Percentiles rank a stretch among this genome's conserved stretches.
phyloP scores from a whole-genome alignment of 2,888 invertebrate species.

The Drosophila ochracea region DNA sequence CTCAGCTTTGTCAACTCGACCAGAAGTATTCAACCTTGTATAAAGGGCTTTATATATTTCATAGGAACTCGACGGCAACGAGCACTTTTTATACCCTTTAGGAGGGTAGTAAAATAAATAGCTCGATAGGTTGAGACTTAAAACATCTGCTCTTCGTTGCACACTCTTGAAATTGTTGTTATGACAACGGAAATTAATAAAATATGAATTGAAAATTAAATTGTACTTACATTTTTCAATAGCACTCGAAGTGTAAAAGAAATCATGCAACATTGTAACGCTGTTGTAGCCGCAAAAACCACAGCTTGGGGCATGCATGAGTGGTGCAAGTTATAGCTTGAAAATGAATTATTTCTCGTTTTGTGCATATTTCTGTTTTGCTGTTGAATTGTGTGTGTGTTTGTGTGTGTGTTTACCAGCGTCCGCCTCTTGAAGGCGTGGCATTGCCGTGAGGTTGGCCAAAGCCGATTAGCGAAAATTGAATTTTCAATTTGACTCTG shows the following conservation, averaged over 20 bases:
- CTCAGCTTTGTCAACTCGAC: not conserved
- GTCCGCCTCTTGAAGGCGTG: constrained; percentile 32
- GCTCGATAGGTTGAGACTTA: not conserved
- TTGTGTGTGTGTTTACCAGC: constrained; percentile 1
- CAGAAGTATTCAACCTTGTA: not conserved
- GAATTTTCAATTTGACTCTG: constrained; percentile 74
- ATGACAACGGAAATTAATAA: not conserved
- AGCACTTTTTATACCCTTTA: not conserved
- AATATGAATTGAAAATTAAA: not conserved
- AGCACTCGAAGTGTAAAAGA: not conserved
- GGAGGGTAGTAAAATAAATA: not conserved
- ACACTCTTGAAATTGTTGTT: not conserved
- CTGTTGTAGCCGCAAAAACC: constrained; percentile 39
- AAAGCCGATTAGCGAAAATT: constrained; percentile 78
- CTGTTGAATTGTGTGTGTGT: constrained; percentile 3
- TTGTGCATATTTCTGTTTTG: constrained; percentile 15
- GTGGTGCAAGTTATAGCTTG: constrained; percentile 15
- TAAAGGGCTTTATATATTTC: not conserved
- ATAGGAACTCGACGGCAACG: not conserved
- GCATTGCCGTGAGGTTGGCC: constrained; percentile 55
- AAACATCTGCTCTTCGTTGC: not conserved
- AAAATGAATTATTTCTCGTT: constrained; percentile 41
- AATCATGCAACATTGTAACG: constrained; percentile 19
- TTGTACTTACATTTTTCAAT: not conserved
- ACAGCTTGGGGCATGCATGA: constrained; percentile 18